These are phyloP conservation scores for Tolmerus cingulatus DNA, from an alignment of 2,888 invertebrate genomes.

Conservation along the genomic window DNA sequence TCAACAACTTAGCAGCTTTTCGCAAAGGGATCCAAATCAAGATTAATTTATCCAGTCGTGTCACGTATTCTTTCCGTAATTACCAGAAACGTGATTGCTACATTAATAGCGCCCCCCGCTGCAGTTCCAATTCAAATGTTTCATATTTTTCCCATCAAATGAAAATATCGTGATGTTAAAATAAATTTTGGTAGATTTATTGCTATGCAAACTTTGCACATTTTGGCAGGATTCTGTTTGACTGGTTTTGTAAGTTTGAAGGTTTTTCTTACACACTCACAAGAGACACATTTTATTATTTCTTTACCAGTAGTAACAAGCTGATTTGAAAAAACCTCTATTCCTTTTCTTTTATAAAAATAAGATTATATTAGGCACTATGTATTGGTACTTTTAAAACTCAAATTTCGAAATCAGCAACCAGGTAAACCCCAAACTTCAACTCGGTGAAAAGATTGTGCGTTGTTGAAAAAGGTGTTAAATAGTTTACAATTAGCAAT, in stretches of 20 bases:
- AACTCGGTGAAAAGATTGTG: no score
- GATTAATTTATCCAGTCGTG: neutral
- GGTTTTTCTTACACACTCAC: no score
- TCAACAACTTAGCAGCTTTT: neutral
- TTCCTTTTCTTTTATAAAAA: no score
- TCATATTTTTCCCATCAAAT: neutral
- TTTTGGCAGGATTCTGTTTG: neutral
- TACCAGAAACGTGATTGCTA: slow-evolving; percentile 5
- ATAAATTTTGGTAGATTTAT: neutral
- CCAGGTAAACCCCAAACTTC: no score
- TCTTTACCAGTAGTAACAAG: no score
- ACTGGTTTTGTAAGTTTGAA: neutral
- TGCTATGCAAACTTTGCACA: neutral
- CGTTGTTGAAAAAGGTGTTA: no score
- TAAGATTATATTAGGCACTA: no score
- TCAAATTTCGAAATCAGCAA: no score
- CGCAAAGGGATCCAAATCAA: neutral
- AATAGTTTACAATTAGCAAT: no score
- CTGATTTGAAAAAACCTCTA: no score
- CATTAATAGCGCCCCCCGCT: neutral
- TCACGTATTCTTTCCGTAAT: neutral
- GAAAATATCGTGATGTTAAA: neutral
- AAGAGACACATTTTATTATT: no score
- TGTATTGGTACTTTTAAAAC: no score
- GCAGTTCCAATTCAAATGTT: neutral